Evolutionary conservation across 2,888 invertebrate genomes (phyloP).

Genomic region (Erebia palarica): DNA sequence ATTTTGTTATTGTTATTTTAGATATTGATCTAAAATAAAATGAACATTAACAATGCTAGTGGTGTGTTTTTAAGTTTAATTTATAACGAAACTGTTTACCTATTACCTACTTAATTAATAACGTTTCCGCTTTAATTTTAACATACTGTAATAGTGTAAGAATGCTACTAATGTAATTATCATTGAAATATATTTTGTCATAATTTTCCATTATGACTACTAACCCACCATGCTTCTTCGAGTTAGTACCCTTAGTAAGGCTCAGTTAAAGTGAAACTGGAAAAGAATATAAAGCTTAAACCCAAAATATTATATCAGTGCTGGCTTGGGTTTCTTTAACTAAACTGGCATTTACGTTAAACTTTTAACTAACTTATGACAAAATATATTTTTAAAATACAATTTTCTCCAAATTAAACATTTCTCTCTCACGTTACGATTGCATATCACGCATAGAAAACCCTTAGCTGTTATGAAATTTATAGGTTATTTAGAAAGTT

Average conservation of each 20-base stretch:
- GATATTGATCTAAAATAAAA: too few species aligned
- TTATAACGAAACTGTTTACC: slow-evolving; percentile 51
- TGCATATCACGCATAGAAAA: slow-evolving; percentile 73
- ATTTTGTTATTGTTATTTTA: too few species aligned
- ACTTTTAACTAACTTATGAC: background rate
- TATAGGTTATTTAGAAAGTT: slow-evolving; percentile 63
- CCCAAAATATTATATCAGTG: too few species aligned
- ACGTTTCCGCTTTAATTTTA: slow-evolving; percentile 66
- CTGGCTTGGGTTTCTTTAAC: too few species aligned
- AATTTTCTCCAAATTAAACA: slow-evolving; percentile 50
- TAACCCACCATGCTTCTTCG: too few species aligned
- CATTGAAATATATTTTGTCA: slow-evolving; percentile 33
- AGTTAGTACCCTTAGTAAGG: too few species aligned
- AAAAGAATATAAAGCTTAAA: too few species aligned
- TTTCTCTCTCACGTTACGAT: slow-evolving; percentile 67
- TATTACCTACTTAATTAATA: slow-evolving; percentile 42
- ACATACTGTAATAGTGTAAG: slow-evolving; percentile 57
- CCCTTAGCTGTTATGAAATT: slow-evolving; percentile 57
- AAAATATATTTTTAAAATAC: slow-evolving; percentile 64
- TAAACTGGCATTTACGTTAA: too few species aligned
- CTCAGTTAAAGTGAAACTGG: too few species aligned
- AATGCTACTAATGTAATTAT: slow-evolving; percentile 58
- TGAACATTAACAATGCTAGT: background rate
- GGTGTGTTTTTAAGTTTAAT: slow-evolving; percentile 42
- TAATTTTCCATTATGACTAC: background rate